A percentile compares a stretch with the other conserved stretches of the same genome.
These are phyloP conservation scores for Pterocles burchelli DNA, from an alignment of 2,113 vertebrate species.

Conservation along the genomic window DNA sequence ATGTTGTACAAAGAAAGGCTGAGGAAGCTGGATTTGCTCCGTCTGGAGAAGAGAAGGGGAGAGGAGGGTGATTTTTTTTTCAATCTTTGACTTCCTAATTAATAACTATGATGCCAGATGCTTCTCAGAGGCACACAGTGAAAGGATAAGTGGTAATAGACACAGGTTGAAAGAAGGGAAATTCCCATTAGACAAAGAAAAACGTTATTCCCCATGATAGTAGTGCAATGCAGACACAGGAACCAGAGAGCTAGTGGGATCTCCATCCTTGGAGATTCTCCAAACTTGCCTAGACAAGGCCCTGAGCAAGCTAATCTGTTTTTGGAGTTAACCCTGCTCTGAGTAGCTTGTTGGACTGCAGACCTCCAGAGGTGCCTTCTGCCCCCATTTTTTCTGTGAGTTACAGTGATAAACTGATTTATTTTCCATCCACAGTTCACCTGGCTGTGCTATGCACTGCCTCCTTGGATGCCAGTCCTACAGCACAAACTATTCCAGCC, in stretches of 20 bases:
- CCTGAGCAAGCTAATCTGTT: background rate
- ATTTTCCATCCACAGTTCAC: background rate
- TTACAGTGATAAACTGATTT: background rate
- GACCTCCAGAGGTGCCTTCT: background rate
- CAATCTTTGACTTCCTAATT: background rate
- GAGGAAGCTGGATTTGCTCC: too few species aligned
- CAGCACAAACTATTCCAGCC: background rate
- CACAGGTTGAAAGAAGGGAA: background rate
- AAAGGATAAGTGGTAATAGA: background rate
- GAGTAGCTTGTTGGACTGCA: background rate
- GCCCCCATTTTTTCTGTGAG: background rate
- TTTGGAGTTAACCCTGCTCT: background rate
- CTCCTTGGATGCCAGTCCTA: background rate
- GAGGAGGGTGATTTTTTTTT: background rate
- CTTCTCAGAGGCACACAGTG: background rate
- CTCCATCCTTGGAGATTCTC: background rate
- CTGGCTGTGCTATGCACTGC: background rate
- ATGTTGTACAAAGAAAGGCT: background rate
- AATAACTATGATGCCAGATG: background rate
- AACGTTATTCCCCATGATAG: background rate
- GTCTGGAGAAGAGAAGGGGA: background rate
- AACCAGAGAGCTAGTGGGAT: background rate
- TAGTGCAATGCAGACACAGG: background rate
- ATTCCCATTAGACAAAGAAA: background rate
- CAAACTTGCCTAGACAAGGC: background rate